Conservation (phyloP, 2,797 vertebrate species). For the Anabacerthia variegaticeps region DNA sequence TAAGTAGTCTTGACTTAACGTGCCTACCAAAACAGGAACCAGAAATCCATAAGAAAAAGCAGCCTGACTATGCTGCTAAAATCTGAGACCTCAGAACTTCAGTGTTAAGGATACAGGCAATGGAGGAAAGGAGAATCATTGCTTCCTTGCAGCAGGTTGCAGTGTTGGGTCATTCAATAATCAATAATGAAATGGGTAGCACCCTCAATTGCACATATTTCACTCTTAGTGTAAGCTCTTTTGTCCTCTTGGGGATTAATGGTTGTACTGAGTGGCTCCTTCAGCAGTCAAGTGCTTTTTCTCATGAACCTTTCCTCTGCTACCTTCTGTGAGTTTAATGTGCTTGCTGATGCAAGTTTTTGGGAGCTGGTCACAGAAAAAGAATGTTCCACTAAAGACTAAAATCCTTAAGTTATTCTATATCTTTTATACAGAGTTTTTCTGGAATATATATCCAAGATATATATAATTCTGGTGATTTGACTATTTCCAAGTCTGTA, state of each 20-base stretch:
- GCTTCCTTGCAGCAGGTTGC: conserved; percentile 76
- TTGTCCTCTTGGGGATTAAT: conserved; percentile 56
- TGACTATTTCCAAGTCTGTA: conserved; percentile 57
- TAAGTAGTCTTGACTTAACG: background rate
- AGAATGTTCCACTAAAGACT: conserved; percentile 73
- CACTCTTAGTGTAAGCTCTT: conserved; percentile 35
- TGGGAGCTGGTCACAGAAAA: conserved; percentile 61
- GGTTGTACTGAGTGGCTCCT: conserved; percentile 51
- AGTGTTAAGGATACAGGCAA: background rate
- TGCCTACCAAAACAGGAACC: background rate
- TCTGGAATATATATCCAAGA: conserved; percentile 72
- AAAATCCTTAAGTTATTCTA: conserved; percentile 80
- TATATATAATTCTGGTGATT: conserved; percentile 78
- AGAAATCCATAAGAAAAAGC: background rate
- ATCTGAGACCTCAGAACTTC: background rate
- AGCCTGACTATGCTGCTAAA: background rate
- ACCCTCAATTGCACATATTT: conserved; percentile 45
- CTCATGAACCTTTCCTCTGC: conserved; percentile 39
- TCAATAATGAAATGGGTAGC: conserved; percentile 80
- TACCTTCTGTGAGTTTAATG: conserved; percentile 57
- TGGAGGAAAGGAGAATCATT: conserved; percentile 64
- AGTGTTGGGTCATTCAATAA: conserved; percentile 73
- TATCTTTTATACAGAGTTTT: conserved; percentile 83
- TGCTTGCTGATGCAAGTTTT: conserved; percentile 16
- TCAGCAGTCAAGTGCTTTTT: conserved; percentile 49